These are phyloP conservation scores for Stenolophus ochropezus DNA, from an alignment of 2,888 invertebrate species.

Conservation along the genomic window DNA sequence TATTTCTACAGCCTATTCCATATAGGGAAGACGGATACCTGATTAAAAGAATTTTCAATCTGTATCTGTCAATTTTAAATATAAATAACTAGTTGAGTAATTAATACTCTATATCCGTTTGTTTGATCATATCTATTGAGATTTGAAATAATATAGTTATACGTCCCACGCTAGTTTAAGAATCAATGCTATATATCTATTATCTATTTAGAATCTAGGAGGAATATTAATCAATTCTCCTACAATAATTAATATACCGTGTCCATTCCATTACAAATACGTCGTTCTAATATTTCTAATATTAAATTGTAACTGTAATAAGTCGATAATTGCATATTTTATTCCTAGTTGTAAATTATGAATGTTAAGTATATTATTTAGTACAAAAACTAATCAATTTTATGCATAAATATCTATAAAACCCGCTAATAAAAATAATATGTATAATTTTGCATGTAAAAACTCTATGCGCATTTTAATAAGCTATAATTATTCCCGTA, in stretches of 20 bases:
- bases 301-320: too few relatives aligned
- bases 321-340: too few relatives aligned
- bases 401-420: neutral
- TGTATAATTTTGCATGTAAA: neutral
- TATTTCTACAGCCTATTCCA: neutral
- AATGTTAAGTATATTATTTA: neutral
- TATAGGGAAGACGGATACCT: neutral
- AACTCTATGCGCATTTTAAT: constrained; percentile 19
- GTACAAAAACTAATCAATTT: neutral
- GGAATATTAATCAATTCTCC: neutral
- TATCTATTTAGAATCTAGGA: neutral
- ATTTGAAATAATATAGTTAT: neutral
- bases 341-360: neutral
- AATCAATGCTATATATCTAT: neutral
- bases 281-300: too few relatives aligned
- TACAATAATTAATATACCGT: neutral
- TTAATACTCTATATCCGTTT: neutral
- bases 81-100: neutral
- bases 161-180: neutral
- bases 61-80: neutral
- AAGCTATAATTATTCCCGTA: constrained; percentile 23
- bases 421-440: neutral
- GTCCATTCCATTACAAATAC: neutral
- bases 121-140: neutral
- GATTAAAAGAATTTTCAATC: neutral